These are phyloP conservation scores for Strix aluco DNA, from an alignment of 2,113 vertebrate genomes.

Conservation along the genomic window DNA sequence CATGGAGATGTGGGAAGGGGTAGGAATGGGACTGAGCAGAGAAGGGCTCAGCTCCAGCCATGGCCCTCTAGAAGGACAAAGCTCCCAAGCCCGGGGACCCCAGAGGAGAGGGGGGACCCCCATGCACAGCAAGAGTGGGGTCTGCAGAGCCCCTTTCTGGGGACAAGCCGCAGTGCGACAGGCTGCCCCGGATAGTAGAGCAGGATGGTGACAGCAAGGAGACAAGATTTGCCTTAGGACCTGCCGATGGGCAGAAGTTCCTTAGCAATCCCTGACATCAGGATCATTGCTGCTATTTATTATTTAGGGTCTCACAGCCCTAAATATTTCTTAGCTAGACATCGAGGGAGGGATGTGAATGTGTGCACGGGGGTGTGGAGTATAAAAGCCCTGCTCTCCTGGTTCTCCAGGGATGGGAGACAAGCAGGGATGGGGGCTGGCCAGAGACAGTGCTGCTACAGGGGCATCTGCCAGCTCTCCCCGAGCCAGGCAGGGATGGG, in stretches of 20 bases:
- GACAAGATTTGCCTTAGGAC: neutral
- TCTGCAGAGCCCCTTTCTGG: neutral
- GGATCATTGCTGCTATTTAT: neutral
- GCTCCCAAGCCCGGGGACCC: neutral
- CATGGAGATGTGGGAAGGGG: neutral
- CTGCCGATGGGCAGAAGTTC: accelerated
- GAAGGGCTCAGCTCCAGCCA: neutral
- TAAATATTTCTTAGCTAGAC: neutral
- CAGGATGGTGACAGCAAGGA: neutral
- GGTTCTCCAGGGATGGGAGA: neutral
- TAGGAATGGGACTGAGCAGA: neutral
- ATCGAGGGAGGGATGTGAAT: accelerated
- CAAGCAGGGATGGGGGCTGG: neutral
- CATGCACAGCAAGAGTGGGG: accelerated
- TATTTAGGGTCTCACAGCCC: neutral
- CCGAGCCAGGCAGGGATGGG: neutral
- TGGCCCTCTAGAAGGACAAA: neutral
- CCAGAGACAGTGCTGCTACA: neutral
- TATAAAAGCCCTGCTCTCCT: neutral
- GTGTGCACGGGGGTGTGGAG: accelerated
- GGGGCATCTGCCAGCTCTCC: neutral
- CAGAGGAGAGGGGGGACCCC: neutral
- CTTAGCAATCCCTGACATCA: neutral
- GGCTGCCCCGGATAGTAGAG: neutral
- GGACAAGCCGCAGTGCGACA: neutral